phyloP scores from a whole-genome alignment of 1,140 invertebrate genomes.

The Ruditapes philippinarum region DNA sequence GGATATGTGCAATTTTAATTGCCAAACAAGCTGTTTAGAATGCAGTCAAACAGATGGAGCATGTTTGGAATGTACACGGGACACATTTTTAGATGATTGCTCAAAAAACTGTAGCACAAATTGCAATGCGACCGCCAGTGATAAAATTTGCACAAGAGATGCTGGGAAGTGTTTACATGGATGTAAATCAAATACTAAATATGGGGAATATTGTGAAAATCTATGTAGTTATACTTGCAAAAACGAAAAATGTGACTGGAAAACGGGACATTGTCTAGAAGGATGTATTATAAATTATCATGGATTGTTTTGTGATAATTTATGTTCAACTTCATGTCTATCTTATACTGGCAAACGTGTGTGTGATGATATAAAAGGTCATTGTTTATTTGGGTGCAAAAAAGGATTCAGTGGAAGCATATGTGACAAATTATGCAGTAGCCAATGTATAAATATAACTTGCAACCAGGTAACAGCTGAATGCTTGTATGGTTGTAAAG shows the following conservation, averaged over 20 bases:
- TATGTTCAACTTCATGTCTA: background rate
- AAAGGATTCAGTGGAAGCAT: constrained; percentile 18
- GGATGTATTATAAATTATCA: background rate
- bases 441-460: background rate
- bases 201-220: background rate
- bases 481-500: background rate
- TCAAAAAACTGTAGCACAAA: background rate
- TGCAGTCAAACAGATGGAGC: background rate
- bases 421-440: background rate
- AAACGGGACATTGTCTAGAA: background rate
- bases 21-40: background rate
- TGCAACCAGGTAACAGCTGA: background rate
- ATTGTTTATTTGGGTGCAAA: background rate
- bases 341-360: too few relatives aligned
- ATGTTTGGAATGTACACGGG: background rate
- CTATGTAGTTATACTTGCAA: background rate
- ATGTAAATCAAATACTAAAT: background rate
- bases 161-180: background rate
- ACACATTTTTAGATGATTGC: background rate
- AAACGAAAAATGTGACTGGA: background rate
- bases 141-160: background rate
- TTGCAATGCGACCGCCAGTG: background rate
- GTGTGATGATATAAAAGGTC: constrained; percentile 4
- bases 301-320: background rate
- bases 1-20: background rate